A percentile compares a stretch with the other conserved stretches of the same genome.
phyloP scores from a whole-genome alignment of 2,888 invertebrate genomes.

The Melinopterus prodromus region DNA sequence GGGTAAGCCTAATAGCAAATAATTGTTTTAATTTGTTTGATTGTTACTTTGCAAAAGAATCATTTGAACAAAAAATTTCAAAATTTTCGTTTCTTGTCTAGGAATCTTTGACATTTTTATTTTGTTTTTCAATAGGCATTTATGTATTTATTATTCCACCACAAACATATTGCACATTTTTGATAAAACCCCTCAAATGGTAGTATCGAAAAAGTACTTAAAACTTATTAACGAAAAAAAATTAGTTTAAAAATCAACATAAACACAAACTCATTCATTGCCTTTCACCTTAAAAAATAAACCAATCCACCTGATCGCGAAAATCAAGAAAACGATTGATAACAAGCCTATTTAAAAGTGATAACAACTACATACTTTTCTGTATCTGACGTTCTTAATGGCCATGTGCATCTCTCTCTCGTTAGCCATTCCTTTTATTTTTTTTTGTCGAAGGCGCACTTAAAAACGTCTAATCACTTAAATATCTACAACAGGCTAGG shows the following conservation, averaged over 20 bases:
- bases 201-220: no score
- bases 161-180: no score
- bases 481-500: not conserved
- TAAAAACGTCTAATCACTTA: not conserved
- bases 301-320: not conserved
- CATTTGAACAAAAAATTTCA: no score
- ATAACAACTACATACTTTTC: slow-evolving; percentile 47
- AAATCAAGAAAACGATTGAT: not conserved
- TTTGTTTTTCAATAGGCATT: no score
- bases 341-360: not conserved
- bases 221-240: no score
- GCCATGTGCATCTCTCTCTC: slow-evolving; percentile 49
- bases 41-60: no score
- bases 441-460: not conserved
- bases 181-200: no score
- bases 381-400: slow-evolving; percentile 49
- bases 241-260: not conserved
- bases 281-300: not conserved
- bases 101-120: no score
- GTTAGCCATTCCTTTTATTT: slow-evolving; percentile 46
- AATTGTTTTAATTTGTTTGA: no score
- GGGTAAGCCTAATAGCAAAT: no score
- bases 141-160: no score
- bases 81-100: no score
- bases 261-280: not conserved